Evolutionary conservation across 2,888 invertebrate species (phyloP).

Genomic region (Apoda limacodes): DNA sequence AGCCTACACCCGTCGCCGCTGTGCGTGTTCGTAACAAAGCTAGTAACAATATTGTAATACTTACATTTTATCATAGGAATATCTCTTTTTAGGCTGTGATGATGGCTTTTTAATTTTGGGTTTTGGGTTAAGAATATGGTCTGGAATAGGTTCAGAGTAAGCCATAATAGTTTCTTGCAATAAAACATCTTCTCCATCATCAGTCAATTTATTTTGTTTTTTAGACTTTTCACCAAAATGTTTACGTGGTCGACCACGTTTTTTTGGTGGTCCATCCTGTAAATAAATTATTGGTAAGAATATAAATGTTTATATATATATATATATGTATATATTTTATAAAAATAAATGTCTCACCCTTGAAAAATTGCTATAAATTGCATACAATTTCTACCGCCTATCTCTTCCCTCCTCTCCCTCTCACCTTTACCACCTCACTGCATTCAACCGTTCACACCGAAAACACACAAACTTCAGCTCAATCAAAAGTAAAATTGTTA

Average conservation of each 20-base stretch:
- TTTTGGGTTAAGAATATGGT: constrained; percentile 54
- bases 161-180: constrained; percentile 62
- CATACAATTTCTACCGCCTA: too few relatives aligned
- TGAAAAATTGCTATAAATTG: too few relatives aligned
- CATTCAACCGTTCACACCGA: too few relatives aligned
- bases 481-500: too few relatives aligned
- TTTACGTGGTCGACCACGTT: constrained; percentile 55
- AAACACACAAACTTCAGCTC: too few relatives aligned
- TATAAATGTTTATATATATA: not conserved
- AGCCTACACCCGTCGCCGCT: too few relatives aligned
- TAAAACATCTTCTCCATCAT: constrained; percentile 50
- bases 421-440: too few relatives aligned
- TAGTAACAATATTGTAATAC: constrained; percentile 20
- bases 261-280: constrained; percentile 25
- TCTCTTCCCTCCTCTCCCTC: too few relatives aligned
- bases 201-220: constrained; percentile 22
- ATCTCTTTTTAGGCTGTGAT: constrained; percentile 38
- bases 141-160: constrained; percentile 58
- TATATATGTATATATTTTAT: not conserved
- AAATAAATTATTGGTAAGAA: constrained; percentile 10
- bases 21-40: too few relatives aligned
- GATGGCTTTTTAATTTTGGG: constrained; percentile 40
- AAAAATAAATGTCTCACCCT: not conserved
- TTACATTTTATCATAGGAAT: constrained; percentile 58
- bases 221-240: constrained; percentile 16